A percentile compares a stretch with the other conserved stretches of the same genome.
phyloP scores from a whole-genome alignment of 2,113 vertebrate genomes.

The Taxidea taxus region DNA sequence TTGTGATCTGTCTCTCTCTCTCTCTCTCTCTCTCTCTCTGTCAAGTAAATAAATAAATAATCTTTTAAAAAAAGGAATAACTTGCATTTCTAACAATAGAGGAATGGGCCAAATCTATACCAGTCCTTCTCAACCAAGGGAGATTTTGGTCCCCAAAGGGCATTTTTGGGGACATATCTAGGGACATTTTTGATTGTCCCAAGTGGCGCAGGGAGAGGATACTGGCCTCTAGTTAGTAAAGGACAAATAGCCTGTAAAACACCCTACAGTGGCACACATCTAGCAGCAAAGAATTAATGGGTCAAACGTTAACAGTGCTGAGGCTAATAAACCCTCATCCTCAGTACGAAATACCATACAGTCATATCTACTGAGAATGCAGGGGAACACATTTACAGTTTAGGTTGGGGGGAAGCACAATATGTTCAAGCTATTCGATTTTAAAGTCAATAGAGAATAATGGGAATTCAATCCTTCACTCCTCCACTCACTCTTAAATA shows the following conservation, averaged over 20 bases:
- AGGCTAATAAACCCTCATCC: neutral
- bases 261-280: neutral
- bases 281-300: neutral
- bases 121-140: neutral
- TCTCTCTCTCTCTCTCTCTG: too few species aligned
- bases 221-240: neutral
- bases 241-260: neutral
- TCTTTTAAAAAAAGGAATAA: constrained; percentile 9
- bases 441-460: neutral
- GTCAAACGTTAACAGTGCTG: neutral
- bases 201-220: neutral
- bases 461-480: neutral
- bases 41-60: too few species aligned
- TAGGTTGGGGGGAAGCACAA: neutral
- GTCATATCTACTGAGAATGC: neutral
- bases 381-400: neutral
- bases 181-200: neutral
- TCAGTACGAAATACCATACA: neutral
- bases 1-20: too few species aligned
- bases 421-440: neutral
- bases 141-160: neutral
- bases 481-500: neutral
- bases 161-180: neutral
- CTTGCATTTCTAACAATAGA: neutral
- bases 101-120: neutral